Evolutionary conservation across 2,113 vertebrate genomes (phyloP).

Genomic region (Oncorhynchus gorbuscha): DNA sequence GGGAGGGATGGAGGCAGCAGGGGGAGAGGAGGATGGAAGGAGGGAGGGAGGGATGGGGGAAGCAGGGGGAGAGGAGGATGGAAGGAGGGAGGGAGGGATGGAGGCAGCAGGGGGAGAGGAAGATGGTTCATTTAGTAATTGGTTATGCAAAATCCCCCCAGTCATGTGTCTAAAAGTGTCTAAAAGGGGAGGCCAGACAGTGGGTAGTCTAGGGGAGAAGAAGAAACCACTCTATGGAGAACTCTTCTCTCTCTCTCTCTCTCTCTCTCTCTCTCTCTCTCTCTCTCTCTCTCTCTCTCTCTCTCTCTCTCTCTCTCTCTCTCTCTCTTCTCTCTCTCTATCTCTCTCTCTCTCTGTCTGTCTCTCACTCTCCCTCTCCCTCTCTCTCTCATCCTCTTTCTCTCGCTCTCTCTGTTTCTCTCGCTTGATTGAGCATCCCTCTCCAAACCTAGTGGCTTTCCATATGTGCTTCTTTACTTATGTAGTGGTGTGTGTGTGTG

Average conservation of each 20-base stretch:
- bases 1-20: slow-evolving; percentile 13
- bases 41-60: no score
- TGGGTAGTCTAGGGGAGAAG: slow-evolving; percentile 16
- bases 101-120: slow-evolving; percentile 4
- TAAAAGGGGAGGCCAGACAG: slow-evolving; percentile 43
- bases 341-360: not conserved
- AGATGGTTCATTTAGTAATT: slow-evolving; percentile 49
- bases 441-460: not conserved
- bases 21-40: slow-evolving; percentile 19
- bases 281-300: not conserved
- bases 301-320: no score
- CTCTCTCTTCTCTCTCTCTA: no score
- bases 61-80: slow-evolving; percentile 17
- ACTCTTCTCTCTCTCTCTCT: not conserved
- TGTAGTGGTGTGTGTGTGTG: not conserved
- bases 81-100: not conserved
- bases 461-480: not conserved
- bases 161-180: not conserved
- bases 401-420: not conserved
- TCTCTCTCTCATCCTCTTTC: no score
- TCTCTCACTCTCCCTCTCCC: not conserved
- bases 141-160: slow-evolving; percentile 56
- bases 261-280: slow-evolving; percentile 9
- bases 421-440: not conserved
- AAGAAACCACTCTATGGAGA: not conserved